phyloP scores from a whole-genome alignment of 2,113 vertebrate species.

The Trichomycterus rosablanca region DNA sequence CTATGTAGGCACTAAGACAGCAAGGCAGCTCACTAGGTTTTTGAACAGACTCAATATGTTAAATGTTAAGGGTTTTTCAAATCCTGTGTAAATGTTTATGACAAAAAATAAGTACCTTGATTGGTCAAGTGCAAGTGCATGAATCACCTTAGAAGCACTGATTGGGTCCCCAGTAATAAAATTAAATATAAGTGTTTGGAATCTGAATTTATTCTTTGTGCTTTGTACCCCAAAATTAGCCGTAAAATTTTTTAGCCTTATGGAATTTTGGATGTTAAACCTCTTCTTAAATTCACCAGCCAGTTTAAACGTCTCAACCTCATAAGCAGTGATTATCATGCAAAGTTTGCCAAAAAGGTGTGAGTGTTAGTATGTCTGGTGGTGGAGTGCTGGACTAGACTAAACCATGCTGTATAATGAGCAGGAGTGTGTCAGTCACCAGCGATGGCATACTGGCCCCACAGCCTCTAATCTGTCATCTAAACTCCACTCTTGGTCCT shows the following conservation, averaged over 20 bases:
- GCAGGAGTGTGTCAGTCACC: conserved; percentile 37
- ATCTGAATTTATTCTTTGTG: neutral
- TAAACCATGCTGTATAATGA: conserved; percentile 39
- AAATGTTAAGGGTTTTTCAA: too few species aligned
- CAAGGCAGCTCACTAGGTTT: too few species aligned
- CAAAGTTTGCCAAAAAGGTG: conserved; percentile 1
- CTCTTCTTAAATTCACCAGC: conserved; percentile 26
- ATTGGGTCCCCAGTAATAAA: neutral
- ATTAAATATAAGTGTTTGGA: neutral
- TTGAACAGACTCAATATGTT: too few species aligned
- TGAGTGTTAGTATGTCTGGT: neutral
- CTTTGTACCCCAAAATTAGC: neutral
- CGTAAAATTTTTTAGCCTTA: conserved; percentile 2
- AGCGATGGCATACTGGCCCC: conserved; percentile 1
- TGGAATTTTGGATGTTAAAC: conserved; percentile 16
- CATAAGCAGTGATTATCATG: conserved; percentile 8
- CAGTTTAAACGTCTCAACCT: conserved; percentile 8
- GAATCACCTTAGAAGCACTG: too few species aligned
- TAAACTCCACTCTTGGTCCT: neutral
- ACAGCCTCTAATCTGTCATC: neutral
- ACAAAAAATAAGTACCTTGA: too few species aligned
- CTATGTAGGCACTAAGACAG: too few species aligned
- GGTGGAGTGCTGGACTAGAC: neutral
- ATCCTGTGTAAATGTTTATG: too few species aligned
- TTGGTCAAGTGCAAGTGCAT: too few species aligned